These are phyloP conservation scores for Hemithea aestivaria DNA, from an alignment of 2,888 invertebrate species.

Conservation along the genomic window DNA sequence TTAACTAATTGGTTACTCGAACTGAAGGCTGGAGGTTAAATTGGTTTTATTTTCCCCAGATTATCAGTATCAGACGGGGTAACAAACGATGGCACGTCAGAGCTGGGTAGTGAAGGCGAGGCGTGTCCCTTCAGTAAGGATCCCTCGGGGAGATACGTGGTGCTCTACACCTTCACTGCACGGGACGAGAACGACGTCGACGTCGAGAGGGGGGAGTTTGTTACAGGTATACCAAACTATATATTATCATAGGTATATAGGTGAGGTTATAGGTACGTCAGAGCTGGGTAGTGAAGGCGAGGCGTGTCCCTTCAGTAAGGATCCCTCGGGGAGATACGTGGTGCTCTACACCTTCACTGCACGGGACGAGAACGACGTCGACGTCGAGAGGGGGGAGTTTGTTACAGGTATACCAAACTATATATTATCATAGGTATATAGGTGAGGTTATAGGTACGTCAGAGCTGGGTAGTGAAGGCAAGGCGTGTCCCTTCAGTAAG, in stretches of 20 bases:
- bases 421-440: too few species aligned
- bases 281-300: constrained; percentile 77
- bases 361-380: constrained; percentile 95
- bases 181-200: constrained; percentile 96
- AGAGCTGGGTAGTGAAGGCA: constrained; percentile 73
- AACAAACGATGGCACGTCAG: constrained; percentile 69
- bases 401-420: constrained; percentile 84
- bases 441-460: too few species aligned
- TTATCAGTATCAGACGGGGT: constrained; percentile 68
- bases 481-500: constrained; percentile 85
- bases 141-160: constrained; percentile 93
- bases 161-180: constrained; percentile 95
- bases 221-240: constrained; percentile 82
- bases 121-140: constrained; percentile 87
- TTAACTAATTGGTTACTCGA: too few species aligned
- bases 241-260: too few species aligned
- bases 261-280: too few species aligned
- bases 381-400: constrained; percentile 95
- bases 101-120: constrained; percentile 76
- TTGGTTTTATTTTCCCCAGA: constrained; percentile 35
- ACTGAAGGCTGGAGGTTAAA: too few species aligned
- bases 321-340: constrained; percentile 93
- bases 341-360: constrained; percentile 96
- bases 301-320: constrained; percentile 86
- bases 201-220: constrained; percentile 95